Evolutionary conservation across 2,797 vertebrate species (phyloP).

Genomic region (Bucorvus abyssinicus): DNA sequence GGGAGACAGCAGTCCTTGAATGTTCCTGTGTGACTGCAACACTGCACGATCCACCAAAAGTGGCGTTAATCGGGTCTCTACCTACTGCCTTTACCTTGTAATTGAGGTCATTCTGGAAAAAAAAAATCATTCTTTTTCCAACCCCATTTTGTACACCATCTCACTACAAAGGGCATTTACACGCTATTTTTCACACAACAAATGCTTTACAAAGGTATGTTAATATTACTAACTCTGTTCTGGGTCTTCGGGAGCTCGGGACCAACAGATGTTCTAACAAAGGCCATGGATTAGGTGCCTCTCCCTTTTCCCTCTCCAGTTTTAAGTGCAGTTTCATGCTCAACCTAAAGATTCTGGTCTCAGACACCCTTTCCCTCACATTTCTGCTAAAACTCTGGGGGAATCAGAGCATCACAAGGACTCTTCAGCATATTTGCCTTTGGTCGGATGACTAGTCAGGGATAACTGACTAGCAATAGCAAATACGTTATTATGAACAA

Average conservation of each 20-base stretch:
- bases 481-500: too few relatives aligned
- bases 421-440: not conserved
- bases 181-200: not conserved
- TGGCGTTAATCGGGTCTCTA: not conserved
- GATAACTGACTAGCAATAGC: too few relatives aligned
- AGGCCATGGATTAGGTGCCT: rapidly evolving
- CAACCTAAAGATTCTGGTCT: not conserved
- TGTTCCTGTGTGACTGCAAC: not conserved
- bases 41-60: not conserved
- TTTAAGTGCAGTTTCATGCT: not conserved
- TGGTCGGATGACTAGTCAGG: not conserved
- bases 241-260: not conserved
- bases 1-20: not conserved
- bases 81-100: not conserved
- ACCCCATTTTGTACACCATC: not conserved
- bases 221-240: not conserved
- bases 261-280: not conserved
- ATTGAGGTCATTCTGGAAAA: not conserved
- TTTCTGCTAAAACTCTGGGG: not conserved
- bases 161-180: not conserved
- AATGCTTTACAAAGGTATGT: not conserved
- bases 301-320: not conserved
- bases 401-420: not conserved
- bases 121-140: not conserved
- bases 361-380: not conserved